phyloP scores from a whole-genome alignment of 1,140 invertebrate genomes.

The Scaptomyza montana region DNA sequence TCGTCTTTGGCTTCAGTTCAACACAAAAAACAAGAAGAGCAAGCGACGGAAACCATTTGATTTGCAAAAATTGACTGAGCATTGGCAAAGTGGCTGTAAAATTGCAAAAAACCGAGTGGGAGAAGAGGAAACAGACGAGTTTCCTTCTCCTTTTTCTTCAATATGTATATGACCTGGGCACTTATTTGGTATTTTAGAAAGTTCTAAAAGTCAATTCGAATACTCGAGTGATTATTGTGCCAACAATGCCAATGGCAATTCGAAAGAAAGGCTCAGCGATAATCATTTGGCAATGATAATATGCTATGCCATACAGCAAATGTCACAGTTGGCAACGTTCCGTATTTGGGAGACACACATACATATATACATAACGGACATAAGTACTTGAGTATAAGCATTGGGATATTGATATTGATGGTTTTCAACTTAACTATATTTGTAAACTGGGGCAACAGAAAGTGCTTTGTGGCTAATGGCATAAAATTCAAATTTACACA shows the following conservation, averaged over 20 bases:
- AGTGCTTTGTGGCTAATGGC: background rate
- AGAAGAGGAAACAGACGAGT: constrained; percentile 14
- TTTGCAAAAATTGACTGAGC: constrained; percentile 80
- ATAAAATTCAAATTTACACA: background rate
- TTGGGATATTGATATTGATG: constrained; percentile 13
- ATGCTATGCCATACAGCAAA: constrained; percentile 5
- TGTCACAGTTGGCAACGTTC: constrained; percentile 21
- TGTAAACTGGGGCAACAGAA: constrained; percentile 14
- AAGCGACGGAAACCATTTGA: constrained; percentile 57
- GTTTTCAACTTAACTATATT: background rate
- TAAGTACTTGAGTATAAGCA: background rate
- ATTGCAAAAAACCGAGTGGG: constrained; percentile 60
- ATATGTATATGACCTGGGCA: background rate
- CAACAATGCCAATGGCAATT: constrained; percentile 38
- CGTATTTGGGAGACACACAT: background rate
- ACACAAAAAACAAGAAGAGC: constrained; percentile 20
- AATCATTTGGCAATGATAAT: constrained; percentile 50
- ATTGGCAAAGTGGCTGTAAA: constrained; percentile 77
- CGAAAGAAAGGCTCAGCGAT: constrained; percentile 23
- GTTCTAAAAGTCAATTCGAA: constrained; percentile 52
- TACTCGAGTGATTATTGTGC: constrained; percentile 43
- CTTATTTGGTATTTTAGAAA: constrained; percentile 45
- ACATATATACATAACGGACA: background rate
- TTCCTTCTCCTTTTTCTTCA: background rate
- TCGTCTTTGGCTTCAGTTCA: constrained; percentile 26